Evolutionary conservation across 2,888 invertebrate species (phyloP).

Genomic region (Shargacucullia verbasci): DNA sequence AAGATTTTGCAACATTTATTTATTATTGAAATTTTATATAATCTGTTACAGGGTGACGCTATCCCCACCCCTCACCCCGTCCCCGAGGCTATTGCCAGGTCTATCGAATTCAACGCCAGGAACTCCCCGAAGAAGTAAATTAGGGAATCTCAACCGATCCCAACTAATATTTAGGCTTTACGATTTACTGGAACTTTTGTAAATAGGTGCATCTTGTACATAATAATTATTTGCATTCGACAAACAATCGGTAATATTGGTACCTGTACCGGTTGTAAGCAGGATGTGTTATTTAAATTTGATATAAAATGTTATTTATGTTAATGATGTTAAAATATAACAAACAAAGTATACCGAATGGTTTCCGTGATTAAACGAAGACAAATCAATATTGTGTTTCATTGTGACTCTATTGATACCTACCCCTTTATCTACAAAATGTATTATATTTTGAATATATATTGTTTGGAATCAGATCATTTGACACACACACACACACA

Average conservation of each 20-base stretch:
- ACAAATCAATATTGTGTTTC: conserved; percentile 30
- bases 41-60: conserved; percentile 73
- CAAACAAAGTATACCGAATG: conserved; percentile 22
- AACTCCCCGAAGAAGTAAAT: conserved; percentile 46
- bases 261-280: conserved; percentile 9
- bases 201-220: conserved; percentile 23
- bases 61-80: conserved; percentile 87
- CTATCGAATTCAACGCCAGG: conserved; percentile 73
- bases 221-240: conserved; percentile 21
- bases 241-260: not conserved
- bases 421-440: not conserved
- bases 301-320: conserved; percentile 24
- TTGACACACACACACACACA: too few species aligned
- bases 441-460: not conserved
- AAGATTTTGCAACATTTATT: too few species aligned
- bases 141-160: conserved; percentile 5
- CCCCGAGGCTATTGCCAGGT: conserved; percentile 83
- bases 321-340: conserved; percentile 10
- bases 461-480: conserved; percentile 2
- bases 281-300: conserved; percentile 29
- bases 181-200: conserved; percentile 14
- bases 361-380: conserved; percentile 46
- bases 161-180: conserved; percentile 11
- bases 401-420: not conserved
- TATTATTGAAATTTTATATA: conserved; percentile 15